Base-by-base conservation (phyloP, 2,113 vertebrate genomes). In the Istiophorus platypterus region DNA sequence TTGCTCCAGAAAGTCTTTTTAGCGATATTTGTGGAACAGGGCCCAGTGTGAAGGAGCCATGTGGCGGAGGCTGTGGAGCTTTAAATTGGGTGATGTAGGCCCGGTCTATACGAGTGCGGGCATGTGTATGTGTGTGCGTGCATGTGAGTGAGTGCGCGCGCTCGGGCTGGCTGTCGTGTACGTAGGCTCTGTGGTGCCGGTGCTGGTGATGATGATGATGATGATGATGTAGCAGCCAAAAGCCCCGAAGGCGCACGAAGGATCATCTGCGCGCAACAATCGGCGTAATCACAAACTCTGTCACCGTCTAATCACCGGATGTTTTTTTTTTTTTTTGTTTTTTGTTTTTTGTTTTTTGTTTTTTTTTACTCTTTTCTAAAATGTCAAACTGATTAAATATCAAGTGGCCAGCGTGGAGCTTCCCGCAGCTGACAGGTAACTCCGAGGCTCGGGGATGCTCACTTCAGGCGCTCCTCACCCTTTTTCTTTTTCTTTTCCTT, bases 231-330 rank as follows among this genome's bases (percentile, higher is more conserved):
- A 52, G 76, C 34, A 72, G 71, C 75, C 61, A 62, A 63, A 63
- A 88, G 76, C 87, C 90, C 81, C 26, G 74, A 73, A 87, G 88
- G 87, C 81, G 86, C 90, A 41, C 17, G 65, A 29, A 79, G 74
- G 31, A 77, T 76, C 80, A 77, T 76, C 80, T 34, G 72, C 37
- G 74, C 75, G 72, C 29, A 47, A 62, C 29, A 47, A 62, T 83
- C 42, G 57, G 29, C 22, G 31, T 42, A 26, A 76, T 42, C 64
- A 67, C 22, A 80, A 75, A 66, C 39, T 73, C 45, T 14, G 14
- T 27, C n/a, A 62, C 17, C 27, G 10, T 54, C 14, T 45, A 5
- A 73, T 47, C 61, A 15, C 81, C 45, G 8, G 3, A 8, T 42
- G 51, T 29, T 4, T 3, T 47, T 47, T n/a, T n/a, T n/a, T n/a